Evolutionary conservation across 2,888 invertebrate genomes (phyloP).

Genomic region (Aplocera efformata): DNA sequence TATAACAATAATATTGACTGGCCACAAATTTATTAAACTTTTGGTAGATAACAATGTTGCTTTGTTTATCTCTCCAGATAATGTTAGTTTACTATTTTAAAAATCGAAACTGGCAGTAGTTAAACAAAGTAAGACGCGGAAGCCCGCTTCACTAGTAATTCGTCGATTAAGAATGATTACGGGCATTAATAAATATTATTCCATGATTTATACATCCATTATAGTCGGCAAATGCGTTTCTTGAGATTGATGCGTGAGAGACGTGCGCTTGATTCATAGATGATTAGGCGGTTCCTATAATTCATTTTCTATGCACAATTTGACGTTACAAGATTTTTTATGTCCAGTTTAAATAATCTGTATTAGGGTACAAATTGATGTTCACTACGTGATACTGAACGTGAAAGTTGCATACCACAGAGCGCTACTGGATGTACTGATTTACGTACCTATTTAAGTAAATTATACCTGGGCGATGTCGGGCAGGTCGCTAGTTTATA

Average conservation of each 20-base stretch:
- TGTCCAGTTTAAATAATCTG: not conserved
- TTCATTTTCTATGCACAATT: conserved; percentile 13
- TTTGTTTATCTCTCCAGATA: no score
- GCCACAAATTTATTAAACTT: no score
- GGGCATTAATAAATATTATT: conserved; percentile 26
- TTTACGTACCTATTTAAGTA: no score
- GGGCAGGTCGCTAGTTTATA: no score
- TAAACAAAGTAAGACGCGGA: not conserved
- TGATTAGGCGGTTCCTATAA: conserved; percentile 14
- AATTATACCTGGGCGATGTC: no score
- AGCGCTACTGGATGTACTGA: no score
- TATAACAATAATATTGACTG: no score
- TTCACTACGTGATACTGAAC: no score
- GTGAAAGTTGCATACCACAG: no score
- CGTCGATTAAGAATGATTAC: conserved; percentile 20
- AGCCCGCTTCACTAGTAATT: conserved; percentile 19
- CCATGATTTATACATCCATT: conserved; percentile 26
- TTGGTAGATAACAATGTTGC: no score
- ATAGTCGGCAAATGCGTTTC: conserved; percentile 21
- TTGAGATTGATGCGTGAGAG: conserved; percentile 25
- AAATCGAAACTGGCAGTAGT: no score
- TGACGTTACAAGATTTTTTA: conserved; percentile 11
- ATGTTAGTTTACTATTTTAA: no score
- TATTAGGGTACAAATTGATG: not conserved
- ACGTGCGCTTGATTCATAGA: conserved; percentile 6